Percentiles rank a stretch among this genome's conserved stretches.
Evolutionary conservation across 2,797 vertebrate species (phyloP).

Genomic region (Graptemys geographica): DNA sequence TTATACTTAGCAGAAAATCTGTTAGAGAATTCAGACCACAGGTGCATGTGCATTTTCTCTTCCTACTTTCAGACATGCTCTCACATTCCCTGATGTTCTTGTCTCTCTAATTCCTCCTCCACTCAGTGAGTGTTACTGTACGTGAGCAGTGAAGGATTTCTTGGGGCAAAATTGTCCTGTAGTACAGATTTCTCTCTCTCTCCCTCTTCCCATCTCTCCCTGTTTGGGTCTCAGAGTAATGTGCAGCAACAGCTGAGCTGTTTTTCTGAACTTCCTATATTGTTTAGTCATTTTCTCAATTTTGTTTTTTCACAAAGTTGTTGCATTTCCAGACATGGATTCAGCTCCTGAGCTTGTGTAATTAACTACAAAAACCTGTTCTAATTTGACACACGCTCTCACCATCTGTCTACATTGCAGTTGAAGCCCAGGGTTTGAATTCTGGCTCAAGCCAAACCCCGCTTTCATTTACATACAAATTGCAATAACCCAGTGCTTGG

Average conservation of each 20-base stretch:
- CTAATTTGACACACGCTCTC: background rate
- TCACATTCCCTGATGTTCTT: constrained; percentile 35
- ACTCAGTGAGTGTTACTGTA: constrained; percentile 15
- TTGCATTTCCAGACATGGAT: background rate
- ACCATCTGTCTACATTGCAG: background rate
- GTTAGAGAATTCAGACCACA: background rate
- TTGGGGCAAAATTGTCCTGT: background rate
- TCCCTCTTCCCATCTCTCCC: background rate
- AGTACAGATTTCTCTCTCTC: background rate
- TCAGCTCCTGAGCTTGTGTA: background rate
- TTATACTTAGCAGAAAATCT: background rate
- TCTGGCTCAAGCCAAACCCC: too few species aligned
- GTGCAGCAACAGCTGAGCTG: background rate
- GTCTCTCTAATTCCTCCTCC: constrained; percentile 29
- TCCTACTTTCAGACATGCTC: constrained; percentile 20
- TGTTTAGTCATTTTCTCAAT: background rate
- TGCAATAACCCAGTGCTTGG: background rate
- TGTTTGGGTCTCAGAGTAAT: background rate
- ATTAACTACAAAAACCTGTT: background rate
- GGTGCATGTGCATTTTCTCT: background rate
- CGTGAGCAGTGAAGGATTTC: constrained; percentile 38
- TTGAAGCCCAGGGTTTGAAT: background rate
- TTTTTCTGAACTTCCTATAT: background rate
- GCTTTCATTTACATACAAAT: background rate
- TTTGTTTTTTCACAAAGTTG: background rate